These are phyloP conservation scores for Rhinopomastus cyanomelas DNA, from an alignment of 2,113 vertebrate species.

Conservation along the genomic window DNA sequence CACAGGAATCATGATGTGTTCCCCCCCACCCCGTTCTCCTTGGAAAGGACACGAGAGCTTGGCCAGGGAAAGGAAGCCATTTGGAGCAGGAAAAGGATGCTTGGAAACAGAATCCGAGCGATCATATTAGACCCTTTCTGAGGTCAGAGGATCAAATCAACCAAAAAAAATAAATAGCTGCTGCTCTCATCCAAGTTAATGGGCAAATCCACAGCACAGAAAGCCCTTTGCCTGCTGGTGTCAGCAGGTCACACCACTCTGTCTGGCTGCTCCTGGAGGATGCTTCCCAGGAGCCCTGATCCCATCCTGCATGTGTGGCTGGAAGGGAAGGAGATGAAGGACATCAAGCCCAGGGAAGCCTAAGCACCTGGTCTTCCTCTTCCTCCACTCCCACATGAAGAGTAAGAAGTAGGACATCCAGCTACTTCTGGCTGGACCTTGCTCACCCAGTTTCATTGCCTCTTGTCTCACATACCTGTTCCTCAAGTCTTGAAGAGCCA, in stretches of 20 bases:
- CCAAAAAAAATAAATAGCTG: background rate
- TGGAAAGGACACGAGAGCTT: slow-evolving; percentile 23
- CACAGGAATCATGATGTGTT: background rate
- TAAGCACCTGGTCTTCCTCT: background rate
- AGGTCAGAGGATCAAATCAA: background rate
- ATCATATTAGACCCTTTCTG: background rate
- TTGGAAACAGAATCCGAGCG: slow-evolving; percentile 8
- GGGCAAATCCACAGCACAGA: background rate
- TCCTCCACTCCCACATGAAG: background rate
- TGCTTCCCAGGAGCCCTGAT: background rate
- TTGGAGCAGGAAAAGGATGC: slow-evolving; percentile 71
- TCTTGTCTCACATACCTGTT: background rate
- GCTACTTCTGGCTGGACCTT: background rate
- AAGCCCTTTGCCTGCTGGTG: background rate
- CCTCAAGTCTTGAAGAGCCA: background rate
- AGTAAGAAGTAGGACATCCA: background rate
- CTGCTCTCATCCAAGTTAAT: background rate
- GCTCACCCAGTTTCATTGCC: background rate
- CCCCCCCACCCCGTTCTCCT: slow-evolving; percentile 3
- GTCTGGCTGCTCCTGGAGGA: background rate
- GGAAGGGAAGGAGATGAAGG: background rate
- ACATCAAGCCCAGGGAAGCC: background rate
- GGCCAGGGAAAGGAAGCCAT: slow-evolving; percentile 50
- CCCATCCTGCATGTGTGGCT: rapidly evolving
- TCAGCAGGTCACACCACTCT: background rate